Conservation (phyloP, 2,113 vertebrate species). For the Melospiza georgiana region DNA sequence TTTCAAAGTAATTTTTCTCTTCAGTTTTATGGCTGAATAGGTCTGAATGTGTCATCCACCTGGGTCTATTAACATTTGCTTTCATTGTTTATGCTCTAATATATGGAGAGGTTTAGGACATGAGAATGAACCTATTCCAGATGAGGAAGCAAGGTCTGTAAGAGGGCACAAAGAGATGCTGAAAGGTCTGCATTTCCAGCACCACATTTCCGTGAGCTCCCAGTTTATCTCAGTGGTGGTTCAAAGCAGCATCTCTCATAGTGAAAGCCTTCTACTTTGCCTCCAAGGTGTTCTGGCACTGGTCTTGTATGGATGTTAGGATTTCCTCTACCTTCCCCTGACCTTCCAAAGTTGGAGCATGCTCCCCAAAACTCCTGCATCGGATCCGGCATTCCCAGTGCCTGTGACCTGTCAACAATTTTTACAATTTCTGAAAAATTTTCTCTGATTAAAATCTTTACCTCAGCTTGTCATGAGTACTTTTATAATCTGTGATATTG, state of each 20-base stretch:
- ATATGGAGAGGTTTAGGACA: background rate
- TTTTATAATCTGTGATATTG: background rate
- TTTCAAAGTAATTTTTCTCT: background rate
- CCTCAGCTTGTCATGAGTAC: background rate
- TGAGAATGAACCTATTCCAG: background rate
- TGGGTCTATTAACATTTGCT: background rate
- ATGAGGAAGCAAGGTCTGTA: background rate
- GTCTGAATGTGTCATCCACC: background rate
- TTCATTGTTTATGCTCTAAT: background rate
- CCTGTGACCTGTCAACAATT: background rate
- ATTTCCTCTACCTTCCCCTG: background rate
- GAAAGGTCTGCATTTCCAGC: background rate
- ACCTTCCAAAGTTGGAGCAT: background rate
- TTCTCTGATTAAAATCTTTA: background rate
- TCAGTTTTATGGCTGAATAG: background rate
- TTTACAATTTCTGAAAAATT: background rate
- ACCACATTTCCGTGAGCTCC: background rate
- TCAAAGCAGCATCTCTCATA: background rate
- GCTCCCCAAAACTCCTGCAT: background rate
- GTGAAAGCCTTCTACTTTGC: background rate
- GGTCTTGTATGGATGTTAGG: background rate
- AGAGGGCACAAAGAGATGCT: background rate
- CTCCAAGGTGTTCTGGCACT: background rate
- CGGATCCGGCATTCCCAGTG: background rate
- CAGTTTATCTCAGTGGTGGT: background rate